Percentiles rank a stretch among this genome's conserved stretches.
phyloP scores from a whole-genome alignment of 2,113 vertebrate genomes.

The Drymodes brunneopygia region DNA sequence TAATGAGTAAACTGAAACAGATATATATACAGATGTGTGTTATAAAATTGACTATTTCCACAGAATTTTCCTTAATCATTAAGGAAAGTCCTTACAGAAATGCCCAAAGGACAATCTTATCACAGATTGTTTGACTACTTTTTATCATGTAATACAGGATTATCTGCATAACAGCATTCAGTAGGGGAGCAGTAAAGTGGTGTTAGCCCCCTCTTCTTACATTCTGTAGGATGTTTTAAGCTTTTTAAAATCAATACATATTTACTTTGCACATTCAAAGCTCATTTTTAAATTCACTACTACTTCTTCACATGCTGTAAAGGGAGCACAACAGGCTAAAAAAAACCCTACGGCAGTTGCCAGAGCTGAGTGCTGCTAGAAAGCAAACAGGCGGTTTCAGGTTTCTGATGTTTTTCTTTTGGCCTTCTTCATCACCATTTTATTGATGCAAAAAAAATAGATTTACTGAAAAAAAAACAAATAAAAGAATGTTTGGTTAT shows the following conservation, averaged over 20 bases:
- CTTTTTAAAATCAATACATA: background rate
- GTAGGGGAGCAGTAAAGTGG: background rate
- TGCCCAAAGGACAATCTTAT: background rate
- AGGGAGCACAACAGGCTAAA: background rate
- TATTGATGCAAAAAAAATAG: background rate
- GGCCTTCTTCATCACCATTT: background rate
- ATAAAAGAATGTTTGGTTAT: background rate
- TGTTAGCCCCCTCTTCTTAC: background rate
- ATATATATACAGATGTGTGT: background rate
- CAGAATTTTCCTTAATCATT: background rate
- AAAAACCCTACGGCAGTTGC: background rate
- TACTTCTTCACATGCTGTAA: background rate
- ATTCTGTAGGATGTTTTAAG: background rate
- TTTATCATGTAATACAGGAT: background rate
- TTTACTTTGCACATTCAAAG: background rate
- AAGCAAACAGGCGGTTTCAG: background rate
- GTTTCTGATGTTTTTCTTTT: background rate
- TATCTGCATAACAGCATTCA: background rate
- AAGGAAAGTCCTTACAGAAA: background rate
- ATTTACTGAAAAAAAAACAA: background rate
- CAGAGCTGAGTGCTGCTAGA: background rate
- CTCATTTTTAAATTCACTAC: background rate
- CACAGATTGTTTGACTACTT: background rate
- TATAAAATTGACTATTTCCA: background rate
- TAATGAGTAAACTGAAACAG: background rate